Evolutionary conservation across 2,797 vertebrate genomes (phyloP).

Genomic region (Coregonus suidteri): DNA sequence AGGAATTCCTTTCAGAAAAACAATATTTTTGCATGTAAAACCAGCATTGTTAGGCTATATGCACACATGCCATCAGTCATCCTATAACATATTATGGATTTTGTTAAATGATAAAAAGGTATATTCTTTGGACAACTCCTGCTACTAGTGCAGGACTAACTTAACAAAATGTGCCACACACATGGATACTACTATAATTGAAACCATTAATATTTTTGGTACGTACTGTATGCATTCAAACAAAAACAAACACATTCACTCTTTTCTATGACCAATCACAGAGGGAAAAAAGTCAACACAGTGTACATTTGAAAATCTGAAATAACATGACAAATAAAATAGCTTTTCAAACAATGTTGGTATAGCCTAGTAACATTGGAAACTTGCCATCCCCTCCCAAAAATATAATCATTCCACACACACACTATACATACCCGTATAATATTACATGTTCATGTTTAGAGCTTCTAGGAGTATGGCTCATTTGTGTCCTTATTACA

Average conservation of each 20-base stretch:
- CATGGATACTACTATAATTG: constrained; percentile 36
- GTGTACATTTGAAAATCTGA: constrained; percentile 46
- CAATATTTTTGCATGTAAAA: constrained; percentile 26
- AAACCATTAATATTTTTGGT: constrained; percentile 29
- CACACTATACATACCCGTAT: constrained; percentile 57
- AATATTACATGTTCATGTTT: constrained; percentile 38
- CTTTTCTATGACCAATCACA: constrained; percentile 29
- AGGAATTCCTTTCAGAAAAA: constrained; percentile 1
- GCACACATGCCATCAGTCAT: constrained; percentile 14
- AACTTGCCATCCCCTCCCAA: constrained; percentile 18
- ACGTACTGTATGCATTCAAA: constrained; percentile 44
- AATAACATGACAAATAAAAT: constrained; percentile 67
- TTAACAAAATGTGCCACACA: constrained; percentile 26
- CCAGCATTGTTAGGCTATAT: constrained; percentile 28
- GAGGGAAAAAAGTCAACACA: constrained; percentile 32
- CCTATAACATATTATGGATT: constrained; percentile 14
- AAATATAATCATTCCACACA: constrained; percentile 52
- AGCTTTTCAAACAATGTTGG: constrained; percentile 67
- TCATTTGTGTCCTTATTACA: constrained; percentile 56
- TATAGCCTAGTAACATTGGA: constrained; percentile 64
- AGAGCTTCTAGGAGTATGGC: constrained; percentile 56
- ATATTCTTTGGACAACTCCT: constrained; percentile 20
- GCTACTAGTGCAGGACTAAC: constrained; percentile 16
- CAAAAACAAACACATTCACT: constrained; percentile 36
- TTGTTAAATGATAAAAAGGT: constrained; percentile 21